Percentiles rank a stretch among this genome's conserved stretches.
Conservation (phyloP, 2,113 vertebrate genomes). For the Hyaena hyaena region DNA sequence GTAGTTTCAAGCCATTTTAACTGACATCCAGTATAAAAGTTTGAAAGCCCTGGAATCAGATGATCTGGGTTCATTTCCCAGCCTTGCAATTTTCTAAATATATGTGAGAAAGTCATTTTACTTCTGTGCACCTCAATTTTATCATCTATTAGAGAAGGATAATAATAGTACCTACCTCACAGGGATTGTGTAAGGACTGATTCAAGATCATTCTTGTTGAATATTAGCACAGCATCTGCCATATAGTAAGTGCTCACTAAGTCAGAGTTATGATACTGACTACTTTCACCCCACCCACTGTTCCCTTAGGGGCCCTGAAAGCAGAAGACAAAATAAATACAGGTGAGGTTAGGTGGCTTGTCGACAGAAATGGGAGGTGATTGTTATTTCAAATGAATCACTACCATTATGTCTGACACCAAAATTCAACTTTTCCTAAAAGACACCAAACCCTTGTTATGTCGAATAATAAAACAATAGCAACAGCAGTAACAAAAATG, state of each 20-base stretch:
- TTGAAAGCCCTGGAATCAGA: no score
- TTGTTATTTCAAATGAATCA: not conserved
- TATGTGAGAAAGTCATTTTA: not conserved
- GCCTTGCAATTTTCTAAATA: not conserved
- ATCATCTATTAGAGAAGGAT: not conserved
- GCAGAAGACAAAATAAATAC: not conserved
- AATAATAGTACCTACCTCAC: not conserved
- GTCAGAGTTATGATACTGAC: not conserved
- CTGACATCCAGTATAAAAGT: not conserved
- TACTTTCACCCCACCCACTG: no score
- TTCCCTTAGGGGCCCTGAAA: not conserved
- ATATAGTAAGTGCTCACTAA: not conserved
- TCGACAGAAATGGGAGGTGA: not conserved
- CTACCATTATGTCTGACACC: not conserved
- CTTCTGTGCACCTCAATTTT: not conserved
- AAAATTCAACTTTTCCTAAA: not conserved
- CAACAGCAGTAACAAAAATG: not conserved
- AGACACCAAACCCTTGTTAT: not conserved
- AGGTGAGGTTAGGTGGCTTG: not conserved
- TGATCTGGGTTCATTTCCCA: not conserved
- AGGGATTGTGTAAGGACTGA: not conserved
- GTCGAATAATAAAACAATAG: not conserved
- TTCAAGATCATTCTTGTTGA: not conserved
- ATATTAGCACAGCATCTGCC: rapidly evolving
- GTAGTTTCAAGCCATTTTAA: not conserved